Percentiles rank a stretch among this genome's conserved stretches.
Conservation (phyloP, 2,888 invertebrate species). For the Tachina fera region DNA sequence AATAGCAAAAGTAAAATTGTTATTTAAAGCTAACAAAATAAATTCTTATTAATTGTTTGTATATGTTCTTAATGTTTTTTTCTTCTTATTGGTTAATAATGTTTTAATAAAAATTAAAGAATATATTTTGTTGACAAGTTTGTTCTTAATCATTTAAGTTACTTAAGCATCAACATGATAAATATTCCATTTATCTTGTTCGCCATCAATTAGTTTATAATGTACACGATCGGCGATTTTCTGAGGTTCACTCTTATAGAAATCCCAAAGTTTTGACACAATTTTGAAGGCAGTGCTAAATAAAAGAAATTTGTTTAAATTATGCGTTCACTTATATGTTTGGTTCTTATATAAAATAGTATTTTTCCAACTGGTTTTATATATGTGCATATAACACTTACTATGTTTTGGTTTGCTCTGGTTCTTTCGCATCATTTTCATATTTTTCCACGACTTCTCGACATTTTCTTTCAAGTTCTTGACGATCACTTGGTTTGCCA, state of each 20-base stretch:
- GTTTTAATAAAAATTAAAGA: constrained; percentile 40
- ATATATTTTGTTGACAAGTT: constrained; percentile 13
- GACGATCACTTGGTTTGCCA: constrained; percentile 76
- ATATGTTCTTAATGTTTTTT: constrained; percentile 34
- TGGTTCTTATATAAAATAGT: constrained; percentile 68
- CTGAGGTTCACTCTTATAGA: constrained; percentile 76
- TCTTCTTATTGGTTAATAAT: constrained; percentile 35
- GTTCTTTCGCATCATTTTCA: constrained; percentile 69
- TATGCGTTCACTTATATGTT: constrained; percentile 76
- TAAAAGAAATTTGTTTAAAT: not conserved
- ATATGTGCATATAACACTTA: constrained; percentile 70
- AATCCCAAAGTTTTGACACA: constrained; percentile 79
- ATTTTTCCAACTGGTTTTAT: no score
- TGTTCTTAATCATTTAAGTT: not conserved
- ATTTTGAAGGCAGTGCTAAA: constrained; percentile 80
- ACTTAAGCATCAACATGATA: constrained; percentile 78
- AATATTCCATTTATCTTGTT: constrained; percentile 74
- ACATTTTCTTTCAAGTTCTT: constrained; percentile 74
- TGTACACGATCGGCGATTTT: constrained; percentile 80
- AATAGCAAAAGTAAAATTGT: constrained; percentile 31
- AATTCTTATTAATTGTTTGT: constrained; percentile 42
- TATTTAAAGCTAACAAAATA: constrained; percentile 39
- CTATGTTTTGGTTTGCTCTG: constrained; percentile 77
- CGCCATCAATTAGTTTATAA: constrained; percentile 73
- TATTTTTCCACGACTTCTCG: constrained; percentile 74